Conservation (phyloP, 2,888 invertebrate genomes). For the Eupithecia subfuscata region DNA sequence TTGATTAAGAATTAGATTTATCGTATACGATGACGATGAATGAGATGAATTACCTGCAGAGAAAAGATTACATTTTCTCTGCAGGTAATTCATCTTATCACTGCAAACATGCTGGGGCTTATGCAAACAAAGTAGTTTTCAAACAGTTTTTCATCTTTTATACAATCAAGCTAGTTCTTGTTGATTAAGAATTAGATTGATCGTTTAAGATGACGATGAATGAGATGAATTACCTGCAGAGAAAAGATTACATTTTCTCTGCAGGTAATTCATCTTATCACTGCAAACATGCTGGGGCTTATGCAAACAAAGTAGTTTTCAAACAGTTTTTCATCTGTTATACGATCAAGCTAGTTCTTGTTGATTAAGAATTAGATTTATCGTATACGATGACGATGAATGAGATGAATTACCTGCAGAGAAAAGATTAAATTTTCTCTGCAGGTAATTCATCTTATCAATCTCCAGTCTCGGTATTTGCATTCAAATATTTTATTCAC, state of each 20-base stretch:
- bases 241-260: no score
- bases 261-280: neutral
- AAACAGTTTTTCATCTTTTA: neutral
- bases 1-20: no score
- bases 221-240: neutral
- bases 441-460: neutral
- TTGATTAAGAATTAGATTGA: no score
- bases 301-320: neutral
- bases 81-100: neutral
- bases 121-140: neutral
- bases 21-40: neutral
- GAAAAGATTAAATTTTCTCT: no score
- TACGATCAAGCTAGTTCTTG: neutral
- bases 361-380: no score
- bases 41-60: neutral
- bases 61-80: no score
- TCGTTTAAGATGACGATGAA: neutral
- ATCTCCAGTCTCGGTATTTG: neutral
- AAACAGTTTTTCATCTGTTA: neutral
- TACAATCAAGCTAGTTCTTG: neutral
- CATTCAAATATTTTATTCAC: conserved; percentile 6
- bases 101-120: conserved; percentile 34
- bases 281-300: conserved; percentile 34
- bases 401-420: neutral
- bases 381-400: neutral